These are phyloP conservation scores for Whitmania pigra DNA, from an alignment of 1,140 invertebrate genomes.

Conservation along the genomic window DNA sequence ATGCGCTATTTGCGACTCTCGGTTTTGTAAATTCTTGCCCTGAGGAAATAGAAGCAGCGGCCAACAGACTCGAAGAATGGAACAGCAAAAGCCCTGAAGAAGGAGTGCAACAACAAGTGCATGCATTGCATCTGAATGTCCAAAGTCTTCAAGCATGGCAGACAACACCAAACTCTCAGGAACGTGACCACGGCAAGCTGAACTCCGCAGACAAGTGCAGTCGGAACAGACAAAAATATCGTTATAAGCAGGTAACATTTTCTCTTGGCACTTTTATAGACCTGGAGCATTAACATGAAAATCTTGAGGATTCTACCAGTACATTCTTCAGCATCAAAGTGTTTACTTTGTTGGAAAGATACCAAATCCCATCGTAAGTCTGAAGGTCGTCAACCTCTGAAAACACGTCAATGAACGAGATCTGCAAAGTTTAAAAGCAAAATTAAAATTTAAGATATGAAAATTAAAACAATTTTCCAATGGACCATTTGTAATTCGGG, in stretches of 20 bases:
- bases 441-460: too few species aligned
- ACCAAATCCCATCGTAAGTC: too few species aligned
- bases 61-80: constrained; percentile 7
- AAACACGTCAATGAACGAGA: too few species aligned
- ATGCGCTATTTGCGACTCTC: background rate
- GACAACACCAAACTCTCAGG: constrained; percentile 9
- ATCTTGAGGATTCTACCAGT: too few species aligned
- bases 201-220: background rate
- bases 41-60: background rate
- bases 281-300: background rate
- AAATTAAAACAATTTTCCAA: too few species aligned
- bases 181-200: constrained; percentile 5
- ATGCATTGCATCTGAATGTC: constrained; percentile 10
- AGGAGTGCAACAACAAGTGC: background rate
- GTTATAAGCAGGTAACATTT: constrained; percentile 2
- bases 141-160: constrained; percentile 1
- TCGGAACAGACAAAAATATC: background rate
- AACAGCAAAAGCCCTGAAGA: background rate
- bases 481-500: too few species aligned
- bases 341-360: too few species aligned
- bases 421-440: too few species aligned
- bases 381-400: too few species aligned
- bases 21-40: constrained; percentile 3
- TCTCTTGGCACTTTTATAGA: constrained; percentile 2
- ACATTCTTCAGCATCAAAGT: too few species aligned